Evolutionary conservation across 2,113 vertebrate genomes (phyloP).

Genomic region (Phylloscopus trochilus): DNA sequence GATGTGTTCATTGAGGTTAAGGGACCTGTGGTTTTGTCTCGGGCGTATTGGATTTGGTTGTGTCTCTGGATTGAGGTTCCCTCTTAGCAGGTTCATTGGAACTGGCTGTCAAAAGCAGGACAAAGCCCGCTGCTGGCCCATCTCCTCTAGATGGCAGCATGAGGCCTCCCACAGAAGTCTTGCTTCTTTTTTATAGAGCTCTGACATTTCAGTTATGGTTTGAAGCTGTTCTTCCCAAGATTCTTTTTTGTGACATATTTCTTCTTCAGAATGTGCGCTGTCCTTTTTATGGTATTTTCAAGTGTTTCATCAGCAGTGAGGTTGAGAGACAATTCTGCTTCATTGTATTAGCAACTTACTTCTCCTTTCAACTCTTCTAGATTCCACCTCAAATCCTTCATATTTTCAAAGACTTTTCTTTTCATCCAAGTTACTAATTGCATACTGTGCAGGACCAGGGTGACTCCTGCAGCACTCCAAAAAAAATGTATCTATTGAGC

Average conservation of each 20-base stretch:
- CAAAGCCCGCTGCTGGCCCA: too few species aligned
- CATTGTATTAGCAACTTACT: not conserved
- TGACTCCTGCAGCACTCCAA: not conserved
- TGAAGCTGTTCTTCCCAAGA: not conserved
- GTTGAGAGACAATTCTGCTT: not conserved
- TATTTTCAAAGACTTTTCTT: not conserved
- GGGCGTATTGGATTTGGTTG: not conserved
- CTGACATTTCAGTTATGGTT: not conserved
- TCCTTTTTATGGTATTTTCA: not conserved
- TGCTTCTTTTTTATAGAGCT: not conserved
- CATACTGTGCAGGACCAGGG: not conserved
- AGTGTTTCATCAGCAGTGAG: not conserved
- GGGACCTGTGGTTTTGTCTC: not conserved
- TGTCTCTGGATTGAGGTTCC: not conserved
- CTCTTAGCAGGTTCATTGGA: not conserved
- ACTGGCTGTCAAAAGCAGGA: not conserved
- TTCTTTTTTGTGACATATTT: not conserved
- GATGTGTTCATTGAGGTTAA: not conserved
- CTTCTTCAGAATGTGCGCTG: not conserved
- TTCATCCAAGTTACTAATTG: not conserved
- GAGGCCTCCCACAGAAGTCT: not conserved
- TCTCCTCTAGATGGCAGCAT: conserved; percentile 75
- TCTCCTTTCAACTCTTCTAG: not conserved
- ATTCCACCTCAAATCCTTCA: not conserved
- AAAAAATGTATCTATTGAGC: not conserved